Percentiles rank a stretch among this genome's conserved stretches.
Evolutionary conservation across 2,113 vertebrate genomes (phyloP).

Genomic region (Alouatta palliata): DNA sequence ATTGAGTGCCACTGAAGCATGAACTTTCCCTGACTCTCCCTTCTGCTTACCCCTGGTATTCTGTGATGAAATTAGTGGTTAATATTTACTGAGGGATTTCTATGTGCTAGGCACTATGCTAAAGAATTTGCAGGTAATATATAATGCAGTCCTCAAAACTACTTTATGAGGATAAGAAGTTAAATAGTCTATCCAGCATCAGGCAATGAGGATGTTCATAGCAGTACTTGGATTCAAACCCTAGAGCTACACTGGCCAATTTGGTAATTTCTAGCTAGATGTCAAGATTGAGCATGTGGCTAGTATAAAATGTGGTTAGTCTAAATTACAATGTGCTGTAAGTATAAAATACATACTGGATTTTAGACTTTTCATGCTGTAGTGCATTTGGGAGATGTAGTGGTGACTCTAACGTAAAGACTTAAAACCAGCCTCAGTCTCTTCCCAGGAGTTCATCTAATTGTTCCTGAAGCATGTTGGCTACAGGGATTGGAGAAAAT

Average conservation of each 20-base stretch:
- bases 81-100: not conserved
- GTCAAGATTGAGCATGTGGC: not conserved
- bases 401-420: not conserved
- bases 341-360: not conserved
- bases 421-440: not conserved
- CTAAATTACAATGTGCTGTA: not conserved
- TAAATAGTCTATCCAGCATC: not conserved
- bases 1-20: not conserved
- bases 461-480: not conserved
- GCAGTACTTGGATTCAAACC: not conserved
- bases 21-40: not conserved
- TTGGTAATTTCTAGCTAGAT: not conserved
- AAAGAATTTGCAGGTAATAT: not conserved
- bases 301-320: not conserved
- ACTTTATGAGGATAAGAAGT: not conserved
- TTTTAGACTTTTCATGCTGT: not conserved
- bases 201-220: not conserved
- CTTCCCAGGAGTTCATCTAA: not conserved
- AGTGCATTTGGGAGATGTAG: not conserved
- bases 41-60: not conserved
- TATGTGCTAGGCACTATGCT: not conserved
- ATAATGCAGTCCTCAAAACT: not conserved
- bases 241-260: not conserved
- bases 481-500: not conserved
- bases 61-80: conserved; percentile 39